Conservation (phyloP, 1,140 invertebrate species). For the Heliconius congener region DNA sequence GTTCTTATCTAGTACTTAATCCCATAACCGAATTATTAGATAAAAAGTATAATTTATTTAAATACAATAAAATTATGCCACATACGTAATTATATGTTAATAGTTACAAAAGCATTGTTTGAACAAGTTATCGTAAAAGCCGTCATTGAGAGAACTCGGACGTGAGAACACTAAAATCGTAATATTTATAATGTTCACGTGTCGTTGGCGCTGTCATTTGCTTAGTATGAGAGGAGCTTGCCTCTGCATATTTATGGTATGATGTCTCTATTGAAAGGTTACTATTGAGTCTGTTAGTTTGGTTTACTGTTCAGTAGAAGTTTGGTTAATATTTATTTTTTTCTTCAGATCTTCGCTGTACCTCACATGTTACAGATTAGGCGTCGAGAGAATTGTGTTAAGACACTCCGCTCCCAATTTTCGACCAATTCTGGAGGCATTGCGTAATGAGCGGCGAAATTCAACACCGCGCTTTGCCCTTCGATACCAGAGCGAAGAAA, state of each 20-base stretch:
- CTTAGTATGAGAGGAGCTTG: neutral
- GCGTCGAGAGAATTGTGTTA: no score
- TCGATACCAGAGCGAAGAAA: no score
- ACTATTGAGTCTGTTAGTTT: no score
- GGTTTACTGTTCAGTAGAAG: no score
- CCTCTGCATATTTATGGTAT: neutral
- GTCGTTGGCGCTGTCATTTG: neutral
- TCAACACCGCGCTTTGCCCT: no score
- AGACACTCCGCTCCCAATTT: no score
- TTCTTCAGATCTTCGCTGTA: no score
- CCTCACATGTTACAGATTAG: no score
- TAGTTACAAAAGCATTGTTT: neutral
- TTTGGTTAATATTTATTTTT: no score
- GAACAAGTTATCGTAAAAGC: neutral
- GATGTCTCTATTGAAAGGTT: neutral
- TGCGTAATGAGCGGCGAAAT: no score
- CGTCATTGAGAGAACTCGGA: neutral
- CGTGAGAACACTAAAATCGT: neutral
- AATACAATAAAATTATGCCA: neutral
- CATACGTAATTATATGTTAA: neutral
- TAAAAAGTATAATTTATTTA: neutral
- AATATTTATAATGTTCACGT: slow-evolving; percentile 5
- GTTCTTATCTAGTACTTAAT: neutral
- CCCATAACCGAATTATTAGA: neutral
- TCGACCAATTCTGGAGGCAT: no score